phyloP scores from a whole-genome alignment of 2,888 invertebrate species.

The Archaeoteleia sp. region DNA sequence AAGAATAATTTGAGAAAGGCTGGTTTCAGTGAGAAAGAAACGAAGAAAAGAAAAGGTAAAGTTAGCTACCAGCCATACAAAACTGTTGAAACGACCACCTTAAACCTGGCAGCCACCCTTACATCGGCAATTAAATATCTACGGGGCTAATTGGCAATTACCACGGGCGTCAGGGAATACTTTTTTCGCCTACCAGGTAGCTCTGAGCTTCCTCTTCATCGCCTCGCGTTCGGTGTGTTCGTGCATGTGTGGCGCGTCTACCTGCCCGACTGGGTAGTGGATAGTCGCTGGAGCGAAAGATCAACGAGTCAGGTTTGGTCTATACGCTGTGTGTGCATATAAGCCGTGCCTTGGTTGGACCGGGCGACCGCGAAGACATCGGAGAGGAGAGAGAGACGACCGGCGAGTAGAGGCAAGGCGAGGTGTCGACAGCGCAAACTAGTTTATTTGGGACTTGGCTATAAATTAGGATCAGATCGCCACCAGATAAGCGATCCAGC shows the following conservation, averaged over 20 bases:
- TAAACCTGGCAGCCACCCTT: slow-evolving; percentile 60
- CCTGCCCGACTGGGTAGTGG: slow-evolving; percentile 53
- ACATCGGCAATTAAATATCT: slow-evolving; percentile 74
- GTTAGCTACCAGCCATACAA: slow-evolving; percentile 37
- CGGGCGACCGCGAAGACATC: slow-evolving; percentile 41
- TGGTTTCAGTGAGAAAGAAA: not conserved
- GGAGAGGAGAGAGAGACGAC: slow-evolving; percentile 46
- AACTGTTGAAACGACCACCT: slow-evolving; percentile 42
- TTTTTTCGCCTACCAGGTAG: slow-evolving; percentile 62
- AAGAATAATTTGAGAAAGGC: too few species aligned
- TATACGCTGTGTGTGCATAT: slow-evolving; percentile 27
- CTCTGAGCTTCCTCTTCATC: slow-evolving; percentile 44
- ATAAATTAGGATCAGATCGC: slow-evolving; percentile 75
- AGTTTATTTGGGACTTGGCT: slow-evolving; percentile 75
- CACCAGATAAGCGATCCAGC: slow-evolving; percentile 74
- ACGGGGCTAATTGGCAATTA: slow-evolving; percentile 74
- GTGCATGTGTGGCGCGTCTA: slow-evolving; percentile 46
- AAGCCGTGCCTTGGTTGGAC: slow-evolving; percentile 47
- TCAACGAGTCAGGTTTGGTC: slow-evolving; percentile 53
- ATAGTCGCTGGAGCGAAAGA: slow-evolving; percentile 50
- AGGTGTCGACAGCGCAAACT: slow-evolving; percentile 75
- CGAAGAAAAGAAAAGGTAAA: slow-evolving; percentile 12
- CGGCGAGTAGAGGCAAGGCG: slow-evolving; percentile 50
- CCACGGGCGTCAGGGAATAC: slow-evolving; percentile 65
- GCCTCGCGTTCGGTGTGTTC: slow-evolving; percentile 31